Conservation (phyloP, 2,113 vertebrate species). For the Urocitellus parryii region DNA sequence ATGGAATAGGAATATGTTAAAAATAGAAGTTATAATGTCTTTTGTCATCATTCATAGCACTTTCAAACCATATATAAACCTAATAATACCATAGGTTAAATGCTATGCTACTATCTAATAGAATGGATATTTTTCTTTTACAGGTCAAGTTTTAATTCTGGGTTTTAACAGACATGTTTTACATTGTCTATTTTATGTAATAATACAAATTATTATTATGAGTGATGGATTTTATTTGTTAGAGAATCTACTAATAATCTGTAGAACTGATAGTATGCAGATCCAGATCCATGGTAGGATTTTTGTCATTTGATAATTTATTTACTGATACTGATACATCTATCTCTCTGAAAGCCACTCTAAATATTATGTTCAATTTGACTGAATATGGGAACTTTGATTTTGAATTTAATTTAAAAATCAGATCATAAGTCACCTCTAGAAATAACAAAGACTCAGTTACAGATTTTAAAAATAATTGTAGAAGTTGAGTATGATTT, state of each 20-base stretch:
- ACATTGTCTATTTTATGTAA: conserved; percentile 73
- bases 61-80: conserved; percentile 61
- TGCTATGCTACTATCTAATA: conserved; percentile 36
- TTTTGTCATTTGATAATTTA: conserved; percentile 83
- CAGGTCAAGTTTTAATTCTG: conserved; percentile 55
- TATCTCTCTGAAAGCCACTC: conserved; percentile 75
- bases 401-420: not conserved
- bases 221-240: conserved; percentile 54
- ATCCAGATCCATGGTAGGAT: conserved; percentile 18
- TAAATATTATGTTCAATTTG: conserved; percentile 73
- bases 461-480: conserved; percentile 1
- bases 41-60: not conserved
- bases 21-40: conserved; percentile 47
- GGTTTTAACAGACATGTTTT: conserved; percentile 66
- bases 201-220: conserved; percentile 54
- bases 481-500: conserved; percentile 25
- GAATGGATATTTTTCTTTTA: conserved; percentile 48
- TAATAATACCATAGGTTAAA: conserved; percentile 71
- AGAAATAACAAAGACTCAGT: not conserved
- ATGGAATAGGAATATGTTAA: not conserved
- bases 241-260: conserved; percentile 80
- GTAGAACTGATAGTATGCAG: conserved; percentile 67
- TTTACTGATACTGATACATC: conserved; percentile 73
- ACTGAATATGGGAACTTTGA: conserved; percentile 69
- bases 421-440: conserved; percentile 60